Percentiles rank a stretch among this genome's conserved stretches.
Conservation (phyloP, 2,113 vertebrate species). For the Brevimyrus niger region DNA sequence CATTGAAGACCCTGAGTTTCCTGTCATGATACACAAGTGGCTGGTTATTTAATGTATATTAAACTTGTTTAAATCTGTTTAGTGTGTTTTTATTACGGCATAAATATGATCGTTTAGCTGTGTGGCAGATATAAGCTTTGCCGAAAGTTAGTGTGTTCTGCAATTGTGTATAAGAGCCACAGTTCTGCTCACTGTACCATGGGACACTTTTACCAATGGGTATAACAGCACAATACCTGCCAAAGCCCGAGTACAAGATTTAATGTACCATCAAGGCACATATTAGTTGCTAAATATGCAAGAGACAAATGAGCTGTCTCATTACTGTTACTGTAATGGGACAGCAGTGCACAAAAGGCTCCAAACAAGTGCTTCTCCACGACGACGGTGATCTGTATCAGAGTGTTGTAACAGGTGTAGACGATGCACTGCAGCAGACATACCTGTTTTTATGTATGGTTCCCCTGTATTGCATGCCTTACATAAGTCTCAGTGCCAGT, state of each 20-base stretch:
- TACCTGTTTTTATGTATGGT: background rate
- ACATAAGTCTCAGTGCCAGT: background rate
- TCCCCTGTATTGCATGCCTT: background rate
- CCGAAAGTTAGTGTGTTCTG: background rate
- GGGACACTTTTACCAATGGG: background rate
- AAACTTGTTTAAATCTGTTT: background rate
- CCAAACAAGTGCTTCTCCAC: background rate
- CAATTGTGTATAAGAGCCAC: background rate
- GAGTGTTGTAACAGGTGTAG: background rate
- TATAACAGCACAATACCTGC: background rate
- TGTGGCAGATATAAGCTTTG: background rate
- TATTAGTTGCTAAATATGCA: background rate
- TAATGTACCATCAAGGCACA: background rate
- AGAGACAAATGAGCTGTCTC: background rate
- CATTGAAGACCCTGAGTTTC: constrained; percentile 46
- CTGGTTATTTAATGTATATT: constrained; percentile 9
- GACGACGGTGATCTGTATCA: background rate
- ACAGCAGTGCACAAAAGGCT: background rate
- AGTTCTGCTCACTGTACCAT: background rate
- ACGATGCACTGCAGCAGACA: background rate
- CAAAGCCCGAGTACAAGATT: background rate
- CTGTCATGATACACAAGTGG: background rate
- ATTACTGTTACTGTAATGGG: background rate
- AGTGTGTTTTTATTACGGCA: background rate
- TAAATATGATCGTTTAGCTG: background rate